Evolutionary conservation across 2,888 invertebrate species (phyloP), one percentile per base, ranked within the genome.

Genomic region (Lasiommata megera): DNA sequence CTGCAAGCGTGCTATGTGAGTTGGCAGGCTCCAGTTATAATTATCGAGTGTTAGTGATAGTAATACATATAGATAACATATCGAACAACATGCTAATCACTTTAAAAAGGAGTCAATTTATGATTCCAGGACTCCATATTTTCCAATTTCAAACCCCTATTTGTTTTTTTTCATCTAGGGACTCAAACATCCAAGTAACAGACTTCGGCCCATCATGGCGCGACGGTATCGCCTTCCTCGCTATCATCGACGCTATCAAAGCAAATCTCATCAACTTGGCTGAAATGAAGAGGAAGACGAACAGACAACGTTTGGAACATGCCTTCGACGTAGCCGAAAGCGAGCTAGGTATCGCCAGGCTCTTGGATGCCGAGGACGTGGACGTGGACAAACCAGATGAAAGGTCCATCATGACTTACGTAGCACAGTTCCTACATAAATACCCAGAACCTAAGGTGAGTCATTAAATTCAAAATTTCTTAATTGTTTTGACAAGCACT

Each of bases 401-500:
- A 82, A 96, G 97, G 86, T 98, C 98, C 63, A 97, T 99, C 72
- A 99, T 99, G 98, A 99, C 99, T 29, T 99, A 99, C 82, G 98
- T 99, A 63, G 98, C 99, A 38, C 98, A 99, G 91, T 99, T 99
- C 88, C 92, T 99, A 77, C 98, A 98, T 83, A 97, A 98, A 89
- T 97, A 96, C 88, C 96, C 96, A 46, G 96, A 97, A 91, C 96
- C 96, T 51, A 95, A 94, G 87, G 93, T 93, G 64, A 75, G 70
- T 29, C 1, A 12, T 0, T 37, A 14, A 34, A 34, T n/a, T n/a
- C n/a, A n/a, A n/a, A 6, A 31, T 7, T 31, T 9, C 23, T 9
- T 31, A 1, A 6, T 31, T 9, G 3, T 31, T 31, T 7, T n/a
- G n/a, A n/a, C n/a, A n/a, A n/a, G n/a, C n/a, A n/a, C n/a, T n/a